Conservation (phyloP, 2,888 invertebrate species). For the Parnassius glacialis region DNA sequence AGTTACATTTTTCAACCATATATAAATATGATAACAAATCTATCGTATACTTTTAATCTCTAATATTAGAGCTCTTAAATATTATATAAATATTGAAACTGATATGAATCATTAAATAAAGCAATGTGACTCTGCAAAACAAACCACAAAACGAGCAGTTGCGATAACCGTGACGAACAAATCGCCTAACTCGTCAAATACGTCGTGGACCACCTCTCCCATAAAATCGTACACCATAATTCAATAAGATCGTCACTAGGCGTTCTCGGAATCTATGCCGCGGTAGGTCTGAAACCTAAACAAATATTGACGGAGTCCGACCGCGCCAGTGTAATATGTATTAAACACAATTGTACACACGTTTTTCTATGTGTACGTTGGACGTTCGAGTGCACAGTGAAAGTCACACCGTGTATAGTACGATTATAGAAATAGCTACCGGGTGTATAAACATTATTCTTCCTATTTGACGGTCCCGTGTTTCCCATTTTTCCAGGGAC, state of each 20-base stretch:
- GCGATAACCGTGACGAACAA: slow-evolving; percentile 9
- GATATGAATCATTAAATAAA: too few species aligned
- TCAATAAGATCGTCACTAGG: slow-evolving; percentile 35
- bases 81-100: too few species aligned
- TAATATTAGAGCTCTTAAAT: too few species aligned
- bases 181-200: slow-evolving; percentile 25
- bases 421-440: slow-evolving; percentile 24
- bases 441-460: slow-evolving; percentile 8
- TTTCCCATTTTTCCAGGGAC: slow-evolving; percentile 8
- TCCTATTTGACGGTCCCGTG: not conserved
- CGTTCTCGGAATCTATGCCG: slow-evolving; percentile 46
- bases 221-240: slow-evolving; percentile 30
- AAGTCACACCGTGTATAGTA: slow-evolving; percentile 25
- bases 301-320: slow-evolving; percentile 58
- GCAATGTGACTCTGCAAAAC: too few species aligned
- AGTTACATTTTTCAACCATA: too few species aligned
- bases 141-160: too few species aligned
- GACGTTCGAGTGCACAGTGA: slow-evolving; percentile 26
- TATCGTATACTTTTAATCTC: too few species aligned
- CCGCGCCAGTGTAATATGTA: slow-evolving; percentile 43
- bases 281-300: slow-evolving; percentile 59
- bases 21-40: too few species aligned
- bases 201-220: slow-evolving; percentile 22
- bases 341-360: slow-evolving; percentile 52
- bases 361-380: slow-evolving; percentile 32